Base-by-base conservation (phyloP, 64 coral and sea anemone genomes). In the Anthopleura sola region DNA sequence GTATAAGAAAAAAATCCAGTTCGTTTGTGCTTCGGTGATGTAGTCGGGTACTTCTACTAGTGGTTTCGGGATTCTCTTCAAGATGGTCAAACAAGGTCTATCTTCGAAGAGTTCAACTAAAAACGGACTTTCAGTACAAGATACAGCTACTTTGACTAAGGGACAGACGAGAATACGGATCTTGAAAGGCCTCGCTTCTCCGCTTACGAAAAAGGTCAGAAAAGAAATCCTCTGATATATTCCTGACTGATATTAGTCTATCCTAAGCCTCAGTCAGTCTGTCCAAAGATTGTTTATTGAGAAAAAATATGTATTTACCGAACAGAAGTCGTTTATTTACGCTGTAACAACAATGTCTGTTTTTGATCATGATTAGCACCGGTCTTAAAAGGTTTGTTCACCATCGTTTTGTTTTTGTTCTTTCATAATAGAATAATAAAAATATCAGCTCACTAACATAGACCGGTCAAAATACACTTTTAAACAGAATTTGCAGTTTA, bases 101-200 rank as follows among this genome's bases (percentile, higher is more conserved):
- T 86, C 71, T 57, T 83, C 90, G 5, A 60, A 85, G 8, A 32
- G 83, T 14, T 20, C 81, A 3, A 55, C 83, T 53, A 97, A 84
- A 36, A 86, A 53, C 32, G 87, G 94, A 5, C 86, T 97, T 29
- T 92, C 94, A 57, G 88, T 97, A 18, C 90, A 92, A 78, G 89
- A 97, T 28, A 92, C 94, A 19, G 87, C 78, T 1, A 79, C 94
- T 0, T 64, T 97, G 2, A 93, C 94, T 13, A 92, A 89, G 2
- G 94, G 94, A 74, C 90, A 92, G 60, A 90, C 91, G 84, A 77
- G 91, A 66, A 97, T 97, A 40, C 64, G 94, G 12, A 82, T 97
- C 78, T 81, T 97, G 5, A 92, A 86, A 39, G 94, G 94, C 14
- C 36, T 92, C 7, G 62, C 90, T 19, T 86, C 89, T 82, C 37